Conservation (phyloP, 2,113 vertebrate genomes). For the Alouatta palliata region DNA sequence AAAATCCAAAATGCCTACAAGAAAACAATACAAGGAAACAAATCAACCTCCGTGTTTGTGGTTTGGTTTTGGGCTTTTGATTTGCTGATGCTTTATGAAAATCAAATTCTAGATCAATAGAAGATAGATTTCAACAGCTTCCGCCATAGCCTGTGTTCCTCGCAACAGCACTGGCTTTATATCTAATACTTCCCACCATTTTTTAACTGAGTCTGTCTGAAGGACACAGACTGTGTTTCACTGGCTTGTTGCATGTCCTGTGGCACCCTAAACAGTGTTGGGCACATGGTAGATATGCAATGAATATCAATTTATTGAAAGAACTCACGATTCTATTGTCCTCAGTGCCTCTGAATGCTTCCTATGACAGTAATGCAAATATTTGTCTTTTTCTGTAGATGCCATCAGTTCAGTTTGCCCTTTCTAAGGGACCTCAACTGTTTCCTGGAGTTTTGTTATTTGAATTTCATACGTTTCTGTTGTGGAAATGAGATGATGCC, state of each 20-base stretch:
- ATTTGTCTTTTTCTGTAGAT: neutral
- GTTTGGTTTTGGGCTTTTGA: neutral
- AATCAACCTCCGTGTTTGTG: neutral
- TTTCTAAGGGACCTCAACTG: neutral
- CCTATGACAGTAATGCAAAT: neutral
- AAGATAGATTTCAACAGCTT: neutral
- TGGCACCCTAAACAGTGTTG: neutral
- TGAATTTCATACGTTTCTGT: neutral
- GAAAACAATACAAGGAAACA: neutral
- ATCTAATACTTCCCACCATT: neutral
- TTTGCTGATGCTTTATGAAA: neutral
- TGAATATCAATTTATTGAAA: neutral
- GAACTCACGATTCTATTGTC: neutral
- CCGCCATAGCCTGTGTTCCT: neutral
- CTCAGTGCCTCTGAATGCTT: neutral
- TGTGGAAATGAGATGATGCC: neutral
- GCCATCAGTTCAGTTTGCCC: neutral
- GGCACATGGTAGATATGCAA: fast-evolving
- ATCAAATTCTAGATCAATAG: neutral
- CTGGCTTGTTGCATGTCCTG: neutral
- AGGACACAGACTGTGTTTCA: neutral
- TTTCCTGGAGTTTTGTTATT: neutral
- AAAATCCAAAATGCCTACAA: neutral
- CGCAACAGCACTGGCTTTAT: neutral
- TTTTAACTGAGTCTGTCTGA: neutral